Evolutionary conservation across 1,140 invertebrate genomes (phyloP), one percentile per base, ranked within the genome.

Genomic region (Chlorops oryzae): DNA sequence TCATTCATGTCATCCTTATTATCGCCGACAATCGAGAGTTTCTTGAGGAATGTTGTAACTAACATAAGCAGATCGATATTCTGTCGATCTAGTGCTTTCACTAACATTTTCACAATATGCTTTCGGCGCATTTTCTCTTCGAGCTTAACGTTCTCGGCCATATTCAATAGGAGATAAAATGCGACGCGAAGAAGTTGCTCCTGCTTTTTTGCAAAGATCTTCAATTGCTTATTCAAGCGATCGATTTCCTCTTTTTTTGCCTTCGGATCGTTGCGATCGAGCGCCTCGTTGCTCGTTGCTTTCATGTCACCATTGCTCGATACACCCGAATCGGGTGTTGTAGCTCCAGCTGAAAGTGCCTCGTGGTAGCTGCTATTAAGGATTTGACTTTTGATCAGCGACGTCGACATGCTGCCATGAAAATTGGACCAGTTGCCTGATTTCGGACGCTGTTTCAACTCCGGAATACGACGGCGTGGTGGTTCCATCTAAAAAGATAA

Each of bases 111-210:
- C 2, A 97, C 86, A 54, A 98, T 84, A 57, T 92, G 91, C 70
- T 94, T 90, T 55, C 92, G 92, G 5, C 89, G 82, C 90, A 99
- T 98, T 79, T 99, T 99, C 72, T 93, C 86, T 75, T 98, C 95
- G 7, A 97, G 83, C 72, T 84, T 90, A 13, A 88, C 80, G 75
- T 98, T 95, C 74, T 98, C 94, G 5, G 95, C 88, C 63, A 99
- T 86, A 73, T 98, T 97, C 18, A 97, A 74, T 38, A 99, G 75
- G 54, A 99, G 77, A 73, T 96, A 94, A 73, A 93, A 94, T 12
- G 85, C 83, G 44, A 88, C 87, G 76, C 90, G 77, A 22, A 96
- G 70, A 27, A 97, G 74, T 66, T 95, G 89, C 72, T 98, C 93
- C 65, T 98, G 93, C 73, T 95, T 93, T 62, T 86, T 88, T 18